These are phyloP conservation scores for Gopherus flavomarginatus DNA, from an alignment of 2,113 vertebrate species.

Conservation along the genomic window DNA sequence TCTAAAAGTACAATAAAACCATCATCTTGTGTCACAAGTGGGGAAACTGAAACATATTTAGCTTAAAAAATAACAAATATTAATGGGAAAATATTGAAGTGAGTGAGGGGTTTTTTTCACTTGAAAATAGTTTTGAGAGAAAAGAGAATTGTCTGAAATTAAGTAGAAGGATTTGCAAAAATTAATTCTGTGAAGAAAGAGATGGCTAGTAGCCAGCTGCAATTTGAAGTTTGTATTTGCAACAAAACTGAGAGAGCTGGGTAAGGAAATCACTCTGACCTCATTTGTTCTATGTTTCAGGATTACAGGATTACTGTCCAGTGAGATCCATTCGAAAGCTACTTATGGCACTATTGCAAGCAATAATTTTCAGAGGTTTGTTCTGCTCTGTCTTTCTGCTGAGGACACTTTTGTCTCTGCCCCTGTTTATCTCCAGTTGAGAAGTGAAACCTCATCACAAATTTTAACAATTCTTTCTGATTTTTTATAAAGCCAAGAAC, in stretches of 20 bases:
- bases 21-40: slow-evolving; percentile 49
- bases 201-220: neutral
- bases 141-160: slow-evolving; percentile 43
- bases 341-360: neutral
- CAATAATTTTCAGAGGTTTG: neutral
- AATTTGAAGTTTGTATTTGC: slow-evolving; percentile 2
- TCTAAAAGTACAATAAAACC: slow-evolving; percentile 73
- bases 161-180: neutral
- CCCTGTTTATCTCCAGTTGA: neutral
- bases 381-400: neutral
- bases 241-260: neutral
- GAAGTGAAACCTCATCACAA: neutral
- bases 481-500: neutral
- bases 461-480: neutral
- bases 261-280: neutral
- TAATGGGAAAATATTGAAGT: slow-evolving; percentile 14
- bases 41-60: slow-evolving; percentile 27
- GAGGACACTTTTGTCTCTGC: neutral
- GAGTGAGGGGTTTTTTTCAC: neutral
- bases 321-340: neutral
- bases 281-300: slow-evolving; percentile 20
- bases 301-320: neutral
- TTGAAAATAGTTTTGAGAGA: slow-evolving; percentile 54
- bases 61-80: slow-evolving; percentile 10
- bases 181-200: slow-evolving; percentile 18